Evolutionary conservation across 2,888 invertebrate species (phyloP).

Genomic region (Morpho achilles): DNA sequence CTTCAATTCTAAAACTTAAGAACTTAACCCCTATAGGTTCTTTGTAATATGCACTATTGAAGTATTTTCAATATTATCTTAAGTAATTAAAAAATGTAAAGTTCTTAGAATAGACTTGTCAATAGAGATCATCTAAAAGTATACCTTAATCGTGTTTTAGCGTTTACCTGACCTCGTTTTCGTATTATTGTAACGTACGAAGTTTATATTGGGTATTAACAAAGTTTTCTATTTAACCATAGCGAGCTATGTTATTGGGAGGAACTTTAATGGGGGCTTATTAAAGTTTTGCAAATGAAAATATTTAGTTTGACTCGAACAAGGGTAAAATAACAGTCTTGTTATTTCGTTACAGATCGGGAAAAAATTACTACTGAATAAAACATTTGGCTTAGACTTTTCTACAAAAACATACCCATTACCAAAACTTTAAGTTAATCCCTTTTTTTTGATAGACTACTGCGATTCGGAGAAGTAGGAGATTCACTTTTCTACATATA

Average conservation of each 20-base stretch:
- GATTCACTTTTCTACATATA: too few species aligned
- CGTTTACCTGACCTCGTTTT: constrained; percentile 28
- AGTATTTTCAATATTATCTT: neutral
- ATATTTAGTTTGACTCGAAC: constrained; percentile 6
- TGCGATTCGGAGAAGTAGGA: too few species aligned
- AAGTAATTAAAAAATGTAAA: constrained; percentile 33
- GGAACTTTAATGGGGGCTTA: neutral
- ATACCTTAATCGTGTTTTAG: constrained; percentile 28
- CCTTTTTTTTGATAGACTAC: too few species aligned
- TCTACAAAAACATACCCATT: too few species aligned
- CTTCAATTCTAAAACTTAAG: too few species aligned
- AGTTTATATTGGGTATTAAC: constrained; percentile 9
- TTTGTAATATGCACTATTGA: too few species aligned
- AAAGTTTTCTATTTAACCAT: constrained; percentile 6
- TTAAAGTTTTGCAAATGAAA: constrained; percentile 1
- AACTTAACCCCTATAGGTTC: too few species aligned
- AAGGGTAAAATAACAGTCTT: too few species aligned
- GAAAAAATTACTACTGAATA: too few species aligned
- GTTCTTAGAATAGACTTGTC: constrained; percentile 30
- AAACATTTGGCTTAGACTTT: too few species aligned
- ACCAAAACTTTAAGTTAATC: too few species aligned
- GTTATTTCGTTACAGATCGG: too few species aligned
- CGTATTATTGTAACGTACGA: constrained; percentile 23
- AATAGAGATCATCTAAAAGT: constrained; percentile 13
- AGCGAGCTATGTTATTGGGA: constrained; percentile 15